Conservation (phyloP, 35 echinoderm and acorn worm species). For the Hemicentrotus pulcherrimus region DNA sequence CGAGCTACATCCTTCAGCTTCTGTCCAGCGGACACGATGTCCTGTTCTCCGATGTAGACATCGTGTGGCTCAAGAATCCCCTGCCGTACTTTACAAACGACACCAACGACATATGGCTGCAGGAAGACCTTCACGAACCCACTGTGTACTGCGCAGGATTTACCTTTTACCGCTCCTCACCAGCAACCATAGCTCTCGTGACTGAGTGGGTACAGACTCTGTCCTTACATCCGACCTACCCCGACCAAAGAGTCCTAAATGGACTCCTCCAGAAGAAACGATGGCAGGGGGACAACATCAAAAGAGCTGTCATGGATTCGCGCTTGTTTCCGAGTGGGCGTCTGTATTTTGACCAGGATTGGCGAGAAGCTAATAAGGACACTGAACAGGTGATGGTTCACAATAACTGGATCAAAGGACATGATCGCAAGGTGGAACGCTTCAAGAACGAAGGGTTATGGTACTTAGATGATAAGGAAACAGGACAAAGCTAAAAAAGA, state of each 20-base stretch:
- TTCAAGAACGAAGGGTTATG: slow-evolving; percentile 49
- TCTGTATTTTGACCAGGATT: slow-evolving; percentile 29
- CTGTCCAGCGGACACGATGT: slow-evolving; percentile 68
- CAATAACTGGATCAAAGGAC: slow-evolving; percentile 60
- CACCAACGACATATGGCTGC: slow-evolving; percentile 44
- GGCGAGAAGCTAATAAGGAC: not conserved
- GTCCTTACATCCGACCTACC: not conserved
- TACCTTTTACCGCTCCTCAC: slow-evolving; percentile 49
- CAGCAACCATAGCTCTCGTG: slow-evolving; percentile 27
- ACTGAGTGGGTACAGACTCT: slow-evolving; percentile 45
- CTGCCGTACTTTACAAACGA: slow-evolving; percentile 60
- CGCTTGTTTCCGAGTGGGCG: slow-evolving; percentile 38
- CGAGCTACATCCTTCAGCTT: slow-evolving; percentile 57
- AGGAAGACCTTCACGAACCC: slow-evolving; percentile 28
- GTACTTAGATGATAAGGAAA: slow-evolving; percentile 42
- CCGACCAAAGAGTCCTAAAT: slow-evolving; percentile 55
- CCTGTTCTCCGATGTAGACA: slow-evolving; percentile 81
- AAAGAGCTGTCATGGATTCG: slow-evolving; percentile 40
- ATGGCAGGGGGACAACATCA: not conserved
- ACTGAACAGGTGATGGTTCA: slow-evolving; percentile 50
- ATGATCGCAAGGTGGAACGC: slow-evolving; percentile 58
- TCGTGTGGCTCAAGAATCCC: slow-evolving; percentile 74
- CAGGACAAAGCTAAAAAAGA: not conserved
- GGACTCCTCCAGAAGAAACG: slow-evolving; percentile 24
- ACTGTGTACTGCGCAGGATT: slow-evolving; percentile 56